Evolutionary conservation across 2,888 invertebrate genomes (phyloP), one percentile per base, ranked within the genome.

Genomic region (Orthonychiurus folsomi): DNA sequence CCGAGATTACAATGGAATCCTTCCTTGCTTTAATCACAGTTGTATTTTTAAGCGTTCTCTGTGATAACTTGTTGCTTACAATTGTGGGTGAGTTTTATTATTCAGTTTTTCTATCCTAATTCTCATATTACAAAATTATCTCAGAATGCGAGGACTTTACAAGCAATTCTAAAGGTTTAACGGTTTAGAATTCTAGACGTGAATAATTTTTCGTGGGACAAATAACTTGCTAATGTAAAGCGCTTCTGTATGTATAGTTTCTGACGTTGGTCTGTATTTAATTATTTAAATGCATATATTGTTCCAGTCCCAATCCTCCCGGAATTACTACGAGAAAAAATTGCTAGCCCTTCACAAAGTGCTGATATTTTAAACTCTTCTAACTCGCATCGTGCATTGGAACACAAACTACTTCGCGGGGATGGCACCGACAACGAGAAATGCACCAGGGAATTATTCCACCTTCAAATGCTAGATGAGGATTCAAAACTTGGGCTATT

Each of bases 21-120:
- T 47, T 66, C 54, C 24, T 62, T 58, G 63, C 56, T 56, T 60
- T 67, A 5, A 71, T 70, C 20, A 64, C 70, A 26, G 68, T 63
- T 47, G 70, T 71, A 56, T 71, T 71, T 55, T 62, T 71, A 15
- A 69, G 70, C 59, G 69, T 72, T 60, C 67, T 72, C 27, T 68
- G 70, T 62, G 93, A 93, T 79, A 93, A 93, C 78, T 85, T 92
- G 66, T 81, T 93, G 24, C 81, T 93, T 56, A 93, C 93, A 47
- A 88, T 91, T 48, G 86, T 93, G 58, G 93, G 93, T 93, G 78
- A 84, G 86, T 78, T 25, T 20, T 3, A 48, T 25, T 59, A n/a
- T 27, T 37, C 9, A 60, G 25, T n/a, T 12, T 15, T 56, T 23
- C 56, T 15, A n/a, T 5, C 23, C 9, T 56, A 23, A n/a, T 26